Evolutionary conservation across 2,113 vertebrate species (phyloP).

Genomic region (Corvus moneduloides): DNA sequence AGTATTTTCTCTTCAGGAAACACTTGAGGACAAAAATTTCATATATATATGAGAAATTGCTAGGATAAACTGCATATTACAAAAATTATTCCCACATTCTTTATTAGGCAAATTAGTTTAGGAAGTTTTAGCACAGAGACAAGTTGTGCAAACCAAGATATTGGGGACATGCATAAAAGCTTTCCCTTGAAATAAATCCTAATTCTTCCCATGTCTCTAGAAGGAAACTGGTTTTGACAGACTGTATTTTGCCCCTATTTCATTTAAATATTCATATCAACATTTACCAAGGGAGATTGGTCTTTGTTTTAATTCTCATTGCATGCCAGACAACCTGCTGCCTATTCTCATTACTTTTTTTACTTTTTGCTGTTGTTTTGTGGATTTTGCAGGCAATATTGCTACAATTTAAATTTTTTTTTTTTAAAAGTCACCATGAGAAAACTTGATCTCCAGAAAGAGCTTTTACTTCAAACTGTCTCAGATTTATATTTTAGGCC

Average conservation of each 20-base stretch:
- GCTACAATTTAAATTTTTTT: not conserved
- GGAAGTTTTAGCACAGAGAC: not conserved
- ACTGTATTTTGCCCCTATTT: slow-evolving; percentile 55
- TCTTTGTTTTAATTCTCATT: slow-evolving; percentile 3
- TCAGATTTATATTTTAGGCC: not conserved
- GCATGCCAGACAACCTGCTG: not conserved
- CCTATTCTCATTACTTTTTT: not conserved
- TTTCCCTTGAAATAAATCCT: slow-evolving; percentile 49
- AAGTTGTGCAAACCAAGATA: slow-evolving; percentile 14
- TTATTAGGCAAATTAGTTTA: not conserved
- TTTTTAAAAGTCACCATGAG: not conserved
- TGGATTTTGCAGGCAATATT: not conserved
- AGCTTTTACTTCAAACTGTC: not conserved
- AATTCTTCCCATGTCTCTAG: slow-evolving; percentile 21
- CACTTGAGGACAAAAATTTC: not conserved
- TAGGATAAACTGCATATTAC: not conserved
- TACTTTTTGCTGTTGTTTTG: not conserved
- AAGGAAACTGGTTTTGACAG: slow-evolving; percentile 58
- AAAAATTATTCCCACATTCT: not conserved
- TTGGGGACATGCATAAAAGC: not conserved
- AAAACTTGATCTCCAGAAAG: not conserved
- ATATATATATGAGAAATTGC: not conserved
- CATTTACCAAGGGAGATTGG: slow-evolving; percentile 32
- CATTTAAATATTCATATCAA: slow-evolving; percentile 68
- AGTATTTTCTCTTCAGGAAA: not conserved